phyloP scores from a whole-genome alignment of 2,888 invertebrate species.

The Therioaphis trifolii region DNA sequence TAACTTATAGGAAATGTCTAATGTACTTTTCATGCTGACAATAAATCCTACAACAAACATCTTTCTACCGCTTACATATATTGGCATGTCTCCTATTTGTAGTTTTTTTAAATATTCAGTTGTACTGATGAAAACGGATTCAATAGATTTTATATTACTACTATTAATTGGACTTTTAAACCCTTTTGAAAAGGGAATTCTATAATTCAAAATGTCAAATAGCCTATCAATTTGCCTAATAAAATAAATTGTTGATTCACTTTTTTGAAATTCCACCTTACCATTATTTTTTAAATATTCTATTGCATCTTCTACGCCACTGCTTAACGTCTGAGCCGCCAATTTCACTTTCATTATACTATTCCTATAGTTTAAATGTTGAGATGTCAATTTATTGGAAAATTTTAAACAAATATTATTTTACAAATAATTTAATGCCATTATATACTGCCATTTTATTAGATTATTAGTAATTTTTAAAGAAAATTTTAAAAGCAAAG shows the following conservation, averaged over 20 bases:
- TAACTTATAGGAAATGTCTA: background rate
- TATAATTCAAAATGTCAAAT: constrained; percentile 32
- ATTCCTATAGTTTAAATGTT: constrained; percentile 60
- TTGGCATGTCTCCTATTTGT: background rate
- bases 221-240: constrained; percentile 23
- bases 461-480: constrained; percentile 22
- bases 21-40: background rate
- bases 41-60: constrained; percentile 9
- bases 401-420: constrained; percentile 52
- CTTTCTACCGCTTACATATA: background rate
- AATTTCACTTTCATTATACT: constrained; percentile 64
- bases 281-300: constrained; percentile 39
- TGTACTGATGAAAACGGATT: background rate
- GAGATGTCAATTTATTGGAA: constrained; percentile 58
- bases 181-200: constrained; percentile 39
- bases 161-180: constrained; percentile 7
- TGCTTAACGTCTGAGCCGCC: constrained; percentile 63
- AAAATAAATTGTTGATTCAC: constrained; percentile 17
- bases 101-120: background rate
- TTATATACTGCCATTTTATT: constrained; percentile 32
- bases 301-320: constrained; percentile 61
- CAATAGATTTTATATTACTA: background rate
- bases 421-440: constrained; percentile 52
- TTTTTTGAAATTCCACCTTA: background rate
- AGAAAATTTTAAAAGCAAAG: no score